Evolutionary conservation across 2,113 vertebrate species (phyloP).

Genomic region (Chaetorhynchus papuensis): DNA sequence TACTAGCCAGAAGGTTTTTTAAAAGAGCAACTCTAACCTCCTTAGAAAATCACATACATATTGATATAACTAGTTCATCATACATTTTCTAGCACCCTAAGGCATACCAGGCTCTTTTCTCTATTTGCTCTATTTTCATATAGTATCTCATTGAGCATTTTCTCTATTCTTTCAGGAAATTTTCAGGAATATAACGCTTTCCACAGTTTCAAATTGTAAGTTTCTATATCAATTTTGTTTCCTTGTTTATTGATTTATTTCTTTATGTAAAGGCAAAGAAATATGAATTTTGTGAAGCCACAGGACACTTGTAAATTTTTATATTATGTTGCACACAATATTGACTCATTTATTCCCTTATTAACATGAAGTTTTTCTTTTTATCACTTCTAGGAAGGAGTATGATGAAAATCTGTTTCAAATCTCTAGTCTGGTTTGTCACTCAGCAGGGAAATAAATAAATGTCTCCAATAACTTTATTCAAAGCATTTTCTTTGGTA

Average conservation of each 20-base stretch:
- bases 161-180: background rate
- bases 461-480: constrained; percentile 32
- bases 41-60: constrained; percentile 29
- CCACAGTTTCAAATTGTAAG: background rate
- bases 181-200: background rate
- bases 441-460: constrained; percentile 50
- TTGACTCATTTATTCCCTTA: background rate
- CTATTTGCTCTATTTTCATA: background rate
- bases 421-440: constrained; percentile 19
- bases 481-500: constrained; percentile 19
- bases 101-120: background rate
- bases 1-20: constrained; percentile 44
- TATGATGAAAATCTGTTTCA: background rate
- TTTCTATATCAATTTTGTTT: background rate
- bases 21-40: background rate
- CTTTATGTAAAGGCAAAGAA: background rate
- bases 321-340: background rate
- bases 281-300: background rate
- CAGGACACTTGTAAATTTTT: background rate
- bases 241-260: background rate
- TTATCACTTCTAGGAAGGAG: background rate
- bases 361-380: constrained; percentile 2
- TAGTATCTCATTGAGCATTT: background rate
- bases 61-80: constrained; percentile 36
- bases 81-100: background rate